These are phyloP conservation scores for Eilema sororculum DNA, from an alignment of 2,888 invertebrate genomes.

Conservation along the genomic window DNA sequence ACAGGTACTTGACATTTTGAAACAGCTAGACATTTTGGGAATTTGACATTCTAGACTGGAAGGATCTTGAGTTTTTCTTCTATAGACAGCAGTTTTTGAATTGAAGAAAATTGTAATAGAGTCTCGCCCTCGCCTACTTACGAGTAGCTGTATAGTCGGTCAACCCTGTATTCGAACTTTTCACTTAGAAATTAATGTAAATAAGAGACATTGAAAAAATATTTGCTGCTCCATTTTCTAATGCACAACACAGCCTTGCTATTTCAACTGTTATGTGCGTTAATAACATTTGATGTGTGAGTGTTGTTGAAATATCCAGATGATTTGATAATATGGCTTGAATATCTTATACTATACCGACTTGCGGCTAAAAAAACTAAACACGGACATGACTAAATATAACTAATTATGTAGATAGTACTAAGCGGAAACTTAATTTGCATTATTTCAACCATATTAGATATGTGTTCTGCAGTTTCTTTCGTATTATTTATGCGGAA, in stretches of 20 bases:
- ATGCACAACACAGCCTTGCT: not conserved
- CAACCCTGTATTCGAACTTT: not conserved
- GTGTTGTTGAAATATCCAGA: no score
- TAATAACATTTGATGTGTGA: no score
- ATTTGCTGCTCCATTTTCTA: not conserved
- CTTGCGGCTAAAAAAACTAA: not conserved
- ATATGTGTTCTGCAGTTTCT: not conserved
- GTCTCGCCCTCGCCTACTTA: not conserved
- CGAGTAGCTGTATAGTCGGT: not conserved
- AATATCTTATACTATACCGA: not conserved
- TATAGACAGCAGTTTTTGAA: not conserved
- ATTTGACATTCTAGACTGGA: no score
- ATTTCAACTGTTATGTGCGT: not conserved
- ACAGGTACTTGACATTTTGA: constrained; percentile 69
- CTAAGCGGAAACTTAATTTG: not conserved
- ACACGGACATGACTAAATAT: not conserved
- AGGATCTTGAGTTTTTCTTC: no score
- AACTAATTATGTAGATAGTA: not conserved
- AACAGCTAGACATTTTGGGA: no score
- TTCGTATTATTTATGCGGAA: not conserved
- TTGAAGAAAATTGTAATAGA: not conserved
- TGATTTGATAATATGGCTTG: not conserved
- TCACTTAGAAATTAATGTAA: not conserved
- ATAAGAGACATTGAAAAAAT: constrained; percentile 4
- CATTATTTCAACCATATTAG: not conserved